Percentiles rank a stretch among this genome's conserved stretches.
Evolutionary conservation across 2,797 vertebrate species (phyloP).

Genomic region (Notoglanidium macrostoma): DNA sequence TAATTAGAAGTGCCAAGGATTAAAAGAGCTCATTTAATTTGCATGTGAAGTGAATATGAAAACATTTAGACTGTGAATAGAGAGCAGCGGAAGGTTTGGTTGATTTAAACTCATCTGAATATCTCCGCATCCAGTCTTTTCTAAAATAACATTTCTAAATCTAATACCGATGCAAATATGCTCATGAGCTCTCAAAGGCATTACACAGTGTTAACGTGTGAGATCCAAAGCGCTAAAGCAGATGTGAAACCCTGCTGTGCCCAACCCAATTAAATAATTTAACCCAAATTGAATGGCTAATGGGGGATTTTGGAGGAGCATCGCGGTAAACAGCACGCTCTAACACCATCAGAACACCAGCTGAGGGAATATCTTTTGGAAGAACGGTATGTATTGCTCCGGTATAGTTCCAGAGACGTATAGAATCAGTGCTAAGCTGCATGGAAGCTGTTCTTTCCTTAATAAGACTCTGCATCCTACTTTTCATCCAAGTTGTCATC

Average conservation of each 20-base stretch:
- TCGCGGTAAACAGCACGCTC: neutral
- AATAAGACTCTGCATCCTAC: neutral
- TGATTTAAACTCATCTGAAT: conserved; percentile 1
- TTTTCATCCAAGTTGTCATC: neutral
- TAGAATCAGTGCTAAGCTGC: neutral
- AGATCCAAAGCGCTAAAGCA: neutral
- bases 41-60: conserved; percentile 24
- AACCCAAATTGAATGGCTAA: neutral
- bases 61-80: conserved; percentile 18
- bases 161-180: neutral
- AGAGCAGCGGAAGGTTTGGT: neutral
- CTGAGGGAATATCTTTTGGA: neutral
- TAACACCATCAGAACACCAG: neutral
- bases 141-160: neutral
- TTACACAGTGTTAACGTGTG: neutral
- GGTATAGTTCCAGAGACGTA: neutral
- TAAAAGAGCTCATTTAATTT: conserved; percentile 24
- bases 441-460: neutral
- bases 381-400: neutral
- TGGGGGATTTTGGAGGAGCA: neutral
- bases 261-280: neutral
- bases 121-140: neutral
- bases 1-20: conserved; percentile 36
- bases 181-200: neutral
- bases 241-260: neutral